Evolutionary conservation across 2,888 invertebrate genomes (phyloP), one percentile per base, ranked within the genome.

Genomic region (Thymelicus sylvestris): DNA sequence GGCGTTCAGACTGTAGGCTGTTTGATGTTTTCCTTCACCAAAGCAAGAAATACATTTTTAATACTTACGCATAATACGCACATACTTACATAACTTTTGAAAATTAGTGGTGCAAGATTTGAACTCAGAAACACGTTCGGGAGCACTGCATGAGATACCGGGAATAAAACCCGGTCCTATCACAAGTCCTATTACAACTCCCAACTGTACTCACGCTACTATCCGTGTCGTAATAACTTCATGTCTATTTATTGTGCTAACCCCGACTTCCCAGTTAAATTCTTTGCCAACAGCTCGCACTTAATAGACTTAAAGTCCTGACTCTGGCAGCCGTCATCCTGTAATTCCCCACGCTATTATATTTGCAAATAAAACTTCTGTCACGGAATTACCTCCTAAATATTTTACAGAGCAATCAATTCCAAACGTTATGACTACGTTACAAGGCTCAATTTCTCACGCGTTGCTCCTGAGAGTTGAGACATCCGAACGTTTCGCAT

Each of bases 341-440:
- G 39, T 57, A 66, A 66, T 66, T 57, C 59, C 31, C 38, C 48
- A n/a, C 48, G 19, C 31, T 48, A 59, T 66, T 66, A 66, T 48
- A 66, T 59, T 59, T 66, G 57, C 66, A 66, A 66, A 66, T 66
- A 66, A 66, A 66, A 19, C 48, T 41, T 57, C n/a, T 44, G 66
- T 15, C 44, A 44, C 38, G 15, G 38, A 66, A 59, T 31, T 57
- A 57, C 19, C 31, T 41, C 57, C 44, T 41, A 66, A 66, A 47
- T 41, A 19, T 19, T 31, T 6, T 2, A 41, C 55, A 50, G 7
- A 13, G 7, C 39, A 66, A 12, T 39, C 47, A 1, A 66, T 31
- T 7, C 5, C 47, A 47, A 31, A 0, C 44, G 0, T 59, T 57
- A 59, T 12, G 10, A 0, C 7, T 5, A 0, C 0, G 10, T 3